Evolutionary conservation across 2,888 invertebrate species (phyloP), one percentile per base, ranked within the genome.

Genomic region (Catocala sponsa): DNA sequence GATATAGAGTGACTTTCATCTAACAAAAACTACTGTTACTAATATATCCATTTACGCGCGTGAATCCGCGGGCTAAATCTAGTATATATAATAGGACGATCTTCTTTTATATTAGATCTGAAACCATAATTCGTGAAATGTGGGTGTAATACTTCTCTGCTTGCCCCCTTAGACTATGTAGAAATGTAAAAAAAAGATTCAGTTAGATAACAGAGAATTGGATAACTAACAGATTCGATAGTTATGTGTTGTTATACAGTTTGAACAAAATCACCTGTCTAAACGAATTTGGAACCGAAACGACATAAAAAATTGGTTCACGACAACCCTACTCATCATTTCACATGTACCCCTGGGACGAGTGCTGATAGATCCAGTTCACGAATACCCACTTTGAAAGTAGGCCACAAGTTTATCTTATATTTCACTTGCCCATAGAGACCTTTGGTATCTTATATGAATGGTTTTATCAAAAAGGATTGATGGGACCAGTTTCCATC

Each of bases 251-350:
- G n/a, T 42, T 42, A 58, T 57, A 32, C 46, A 54, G 10, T 56
- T 59, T 49, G 13, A 12, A 61, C 54, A 57, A 56, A 67, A 63
- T 70, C 46, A 57, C 53, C 66, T 57, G 56, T 70, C 71, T 59
- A 64, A 70, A 68, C 58, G 59, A 60, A 70, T 74, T 65, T 59
- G 41, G 49, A 53, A 54, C 55, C 48, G 55, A 69, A 66, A 74
- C 60, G 57, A 68, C 46, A 63, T 72, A 78, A 78, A 75, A 78
- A 76, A 76, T 68, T 75, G 63, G 56, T 52, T 46, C 51, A 54
- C 53, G 63, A 47, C 56, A 64, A 68, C 72, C 71, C 71, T 68
- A 62, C 63, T 74, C 72, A 70, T 72, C 70, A 68, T 72, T 72
- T 69, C 65, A 67, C 64, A 64, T 58, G 56, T 59, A 50, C 70